Evolutionary conservation across 1,140 invertebrate species (phyloP).

Genomic region (Monochamus saltuarius): DNA sequence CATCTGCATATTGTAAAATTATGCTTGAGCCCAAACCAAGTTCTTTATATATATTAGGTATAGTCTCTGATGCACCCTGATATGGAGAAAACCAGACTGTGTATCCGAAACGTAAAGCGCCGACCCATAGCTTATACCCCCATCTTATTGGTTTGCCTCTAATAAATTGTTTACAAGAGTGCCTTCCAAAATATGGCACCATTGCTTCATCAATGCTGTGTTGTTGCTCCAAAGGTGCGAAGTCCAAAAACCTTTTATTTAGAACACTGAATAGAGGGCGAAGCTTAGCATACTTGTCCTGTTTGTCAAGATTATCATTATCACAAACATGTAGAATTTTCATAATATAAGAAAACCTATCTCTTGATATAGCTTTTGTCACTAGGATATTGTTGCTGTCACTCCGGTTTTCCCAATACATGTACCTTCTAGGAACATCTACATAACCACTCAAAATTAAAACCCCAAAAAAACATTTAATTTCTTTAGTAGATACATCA

Average conservation of each 20-base stretch:
- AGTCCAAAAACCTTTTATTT: slow-evolving; percentile 32
- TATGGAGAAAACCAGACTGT: slow-evolving; percentile 35
- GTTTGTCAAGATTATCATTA: slow-evolving; percentile 14
- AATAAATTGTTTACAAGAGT: slow-evolving; percentile 41
- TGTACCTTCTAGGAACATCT: slow-evolving; percentile 21
- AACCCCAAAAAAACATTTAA: slow-evolving; percentile 30
- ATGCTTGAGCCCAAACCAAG: slow-evolving; percentile 33
- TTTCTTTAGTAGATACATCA: too few relatives aligned
- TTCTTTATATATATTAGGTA: too few relatives aligned
- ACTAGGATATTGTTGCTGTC: slow-evolving; percentile 28
- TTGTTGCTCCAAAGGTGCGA: slow-evolving; percentile 19
- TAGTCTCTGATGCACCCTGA: slow-evolving; percentile 31
- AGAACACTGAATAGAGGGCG: slow-evolving; percentile 12
- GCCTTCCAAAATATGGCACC: slow-evolving; percentile 42
- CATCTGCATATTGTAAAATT: slow-evolving; percentile 31
- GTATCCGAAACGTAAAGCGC: slow-evolving; percentile 28
- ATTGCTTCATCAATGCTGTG: slow-evolving; percentile 41
- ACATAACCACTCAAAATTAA: slow-evolving; percentile 29
- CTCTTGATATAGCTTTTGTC: slow-evolving; percentile 21
- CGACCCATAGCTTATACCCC: slow-evolving; percentile 42
- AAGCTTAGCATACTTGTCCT: slow-evolving; percentile 10
- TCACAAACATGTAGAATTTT: slow-evolving; percentile 22
- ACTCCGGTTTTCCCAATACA: slow-evolving; percentile 28
- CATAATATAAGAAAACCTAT: slow-evolving; percentile 30
- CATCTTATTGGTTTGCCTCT: slow-evolving; percentile 40